These are phyloP conservation scores for Platysternon megacephalum DNA, from an alignment of 2,113 vertebrate genomes.

Conservation along the genomic window DNA sequence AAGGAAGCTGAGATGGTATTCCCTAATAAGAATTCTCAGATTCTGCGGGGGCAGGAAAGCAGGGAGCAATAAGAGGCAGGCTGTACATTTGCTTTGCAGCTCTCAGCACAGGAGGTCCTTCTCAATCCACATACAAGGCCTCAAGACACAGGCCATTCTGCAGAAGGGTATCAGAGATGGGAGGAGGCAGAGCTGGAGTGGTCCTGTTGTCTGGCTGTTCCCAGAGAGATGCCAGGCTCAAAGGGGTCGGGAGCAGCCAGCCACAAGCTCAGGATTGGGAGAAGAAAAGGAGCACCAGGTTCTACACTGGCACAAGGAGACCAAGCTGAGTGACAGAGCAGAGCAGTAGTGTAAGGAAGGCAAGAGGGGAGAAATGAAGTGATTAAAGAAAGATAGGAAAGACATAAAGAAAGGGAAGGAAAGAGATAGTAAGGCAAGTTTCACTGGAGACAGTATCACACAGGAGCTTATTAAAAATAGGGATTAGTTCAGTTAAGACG, in stretches of 20 bases:
- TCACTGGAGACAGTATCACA: neutral
- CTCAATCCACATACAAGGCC: neutral
- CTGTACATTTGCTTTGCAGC: neutral
- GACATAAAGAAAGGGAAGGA: neutral
- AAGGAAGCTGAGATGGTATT: neutral
- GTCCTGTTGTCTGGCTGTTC: too few species aligned
- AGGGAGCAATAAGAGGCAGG: neutral
- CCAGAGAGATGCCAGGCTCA: neutral
- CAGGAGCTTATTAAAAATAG: too few species aligned
- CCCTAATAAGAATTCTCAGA: neutral
- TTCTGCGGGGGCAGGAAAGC: neutral
- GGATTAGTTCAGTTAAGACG: neutral
- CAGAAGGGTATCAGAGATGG: neutral
- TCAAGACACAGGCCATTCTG: neutral
- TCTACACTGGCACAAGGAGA: too few species aligned
- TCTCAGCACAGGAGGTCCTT: neutral
- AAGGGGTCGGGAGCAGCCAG: neutral
- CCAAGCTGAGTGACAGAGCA: neutral
- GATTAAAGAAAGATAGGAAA: neutral
- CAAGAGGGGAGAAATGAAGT: neutral
- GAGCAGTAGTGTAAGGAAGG: neutral
- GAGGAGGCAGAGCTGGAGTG: neutral
- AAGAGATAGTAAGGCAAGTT: neutral
- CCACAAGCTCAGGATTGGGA: neutral
- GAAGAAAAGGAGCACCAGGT: neutral